Conservation (phyloP, 92 coral and sea anemone genomes). For the Muricea muricata region DNA sequence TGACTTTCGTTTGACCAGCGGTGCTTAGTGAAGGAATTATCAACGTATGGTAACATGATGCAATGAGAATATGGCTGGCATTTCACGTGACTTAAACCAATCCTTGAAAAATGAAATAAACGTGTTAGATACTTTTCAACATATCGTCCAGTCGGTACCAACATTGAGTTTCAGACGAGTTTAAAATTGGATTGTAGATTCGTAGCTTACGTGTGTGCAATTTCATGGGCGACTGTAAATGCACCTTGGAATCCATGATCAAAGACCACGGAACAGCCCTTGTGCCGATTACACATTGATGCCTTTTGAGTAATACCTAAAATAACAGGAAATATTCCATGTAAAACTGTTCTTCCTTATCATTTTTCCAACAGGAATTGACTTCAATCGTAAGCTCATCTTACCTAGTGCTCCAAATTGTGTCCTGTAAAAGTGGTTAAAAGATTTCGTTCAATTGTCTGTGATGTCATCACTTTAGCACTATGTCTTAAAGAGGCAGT, state of each 20-base stretch:
- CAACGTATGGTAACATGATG: constrained; percentile 83
- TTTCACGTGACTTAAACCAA: constrained; percentile 87
- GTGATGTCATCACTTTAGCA: neutral
- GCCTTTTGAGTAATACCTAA: constrained; percentile 76
- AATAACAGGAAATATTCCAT: neutral
- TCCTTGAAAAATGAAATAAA: constrained; percentile 35
- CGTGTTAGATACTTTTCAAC: neutral
- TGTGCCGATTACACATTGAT: constrained; percentile 79
- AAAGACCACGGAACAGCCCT: constrained; percentile 85
- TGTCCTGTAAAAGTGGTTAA: constrained; percentile 48
- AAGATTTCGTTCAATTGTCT: neutral
- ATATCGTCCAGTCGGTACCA: too few species aligned
- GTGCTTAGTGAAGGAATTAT: constrained; percentile 76
- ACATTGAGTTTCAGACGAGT: too few species aligned
- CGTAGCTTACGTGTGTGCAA: constrained; percentile 95
- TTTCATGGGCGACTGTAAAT: constrained; percentile 85
- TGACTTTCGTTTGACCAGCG: constrained; percentile 87
- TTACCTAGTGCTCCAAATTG: too few species aligned
- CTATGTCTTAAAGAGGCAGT: too few species aligned
- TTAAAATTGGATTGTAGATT: too few species aligned
- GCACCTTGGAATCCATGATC: constrained; percentile 87
- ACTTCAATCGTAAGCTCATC: too few species aligned
- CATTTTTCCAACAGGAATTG: too few species aligned
- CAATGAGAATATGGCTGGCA: constrained; percentile 68
- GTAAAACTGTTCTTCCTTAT: too few species aligned